These are phyloP conservation scores for Geopemphigus sp. DNA, from an alignment of 1,140 invertebrate species.

Conservation along the genomic window DNA sequence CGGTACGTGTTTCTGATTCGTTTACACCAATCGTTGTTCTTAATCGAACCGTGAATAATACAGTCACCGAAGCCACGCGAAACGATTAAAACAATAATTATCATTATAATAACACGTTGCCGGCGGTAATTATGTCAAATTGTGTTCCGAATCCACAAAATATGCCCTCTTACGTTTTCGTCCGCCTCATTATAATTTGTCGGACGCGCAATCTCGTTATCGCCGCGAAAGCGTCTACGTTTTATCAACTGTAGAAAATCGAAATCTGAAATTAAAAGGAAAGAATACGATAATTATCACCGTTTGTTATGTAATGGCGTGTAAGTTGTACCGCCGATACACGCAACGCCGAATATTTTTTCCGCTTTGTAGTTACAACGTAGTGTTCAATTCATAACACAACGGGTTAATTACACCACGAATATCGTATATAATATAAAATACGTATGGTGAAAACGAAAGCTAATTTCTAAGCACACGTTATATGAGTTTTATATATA, in stretches of 20 bases:
- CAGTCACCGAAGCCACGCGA: neutral
- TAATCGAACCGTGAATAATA: constrained; percentile 4
- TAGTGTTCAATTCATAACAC: neutral
- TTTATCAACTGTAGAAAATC: constrained; percentile 21
- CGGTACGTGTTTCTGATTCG: neutral
- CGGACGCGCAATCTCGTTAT: constrained; percentile 34
- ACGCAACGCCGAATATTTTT: constrained; percentile 15
- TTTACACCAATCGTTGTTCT: constrained; percentile 8
- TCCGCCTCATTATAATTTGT: neutral
- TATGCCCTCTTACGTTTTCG: neutral
- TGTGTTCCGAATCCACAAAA: neutral
- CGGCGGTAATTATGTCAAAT: neutral
- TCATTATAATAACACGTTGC: neutral
- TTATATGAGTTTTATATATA: too few species aligned
- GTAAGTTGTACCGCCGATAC: neutral
- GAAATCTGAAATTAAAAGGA: constrained; percentile 19
- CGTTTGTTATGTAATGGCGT: neutral
- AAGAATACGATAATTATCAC: neutral
- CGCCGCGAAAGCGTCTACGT: constrained; percentile 1
- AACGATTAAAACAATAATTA: constrained; percentile 1
- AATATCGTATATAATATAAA: neutral
- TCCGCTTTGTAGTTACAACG: constrained; percentile 2
- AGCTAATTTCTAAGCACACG: neutral
- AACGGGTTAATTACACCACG: constrained; percentile 9
- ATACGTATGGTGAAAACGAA: neutral